These are phyloP conservation scores for Venustaconcha ellipsiformis DNA, from an alignment of 1,140 invertebrate species.

Conservation along the genomic window DNA sequence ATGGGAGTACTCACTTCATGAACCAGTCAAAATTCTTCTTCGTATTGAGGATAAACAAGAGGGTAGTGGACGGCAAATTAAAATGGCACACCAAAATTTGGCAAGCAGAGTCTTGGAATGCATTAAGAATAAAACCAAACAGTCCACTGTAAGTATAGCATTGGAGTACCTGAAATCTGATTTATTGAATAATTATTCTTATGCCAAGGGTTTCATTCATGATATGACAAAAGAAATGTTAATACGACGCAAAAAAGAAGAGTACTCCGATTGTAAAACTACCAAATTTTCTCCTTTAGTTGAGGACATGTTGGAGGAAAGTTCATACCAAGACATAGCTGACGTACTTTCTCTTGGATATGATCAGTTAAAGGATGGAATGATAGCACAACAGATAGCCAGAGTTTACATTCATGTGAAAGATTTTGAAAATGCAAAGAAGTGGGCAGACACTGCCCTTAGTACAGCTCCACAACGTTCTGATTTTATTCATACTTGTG, in stretches of 20 bases:
- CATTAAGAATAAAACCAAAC: conserved; percentile 4
- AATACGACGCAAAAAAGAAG: conserved; percentile 13
- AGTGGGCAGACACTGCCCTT: too few species aligned
- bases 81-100: conserved; percentile 20
- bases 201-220: conserved; percentile 4
- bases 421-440: too few species aligned
- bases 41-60: conserved; percentile 22
- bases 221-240: conserved; percentile 26
- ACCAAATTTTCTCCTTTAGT: conserved; percentile 20
- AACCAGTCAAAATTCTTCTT: conserved; percentile 7
- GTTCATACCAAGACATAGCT: too few species aligned
- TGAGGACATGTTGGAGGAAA: conserved; percentile 6
- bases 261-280: conserved; percentile 13
- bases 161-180: conserved; percentile 4
- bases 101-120: conserved; percentile 7
- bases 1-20: conserved; percentile 4
- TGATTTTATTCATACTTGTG: too few species aligned
- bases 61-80: conserved; percentile 16
- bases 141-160: conserved; percentile 1
- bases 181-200: conserved; percentile 2
- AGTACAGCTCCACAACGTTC: too few species aligned
- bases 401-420: too few species aligned
- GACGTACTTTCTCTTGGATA: too few species aligned
- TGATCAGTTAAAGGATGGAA: too few species aligned
- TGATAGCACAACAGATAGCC: too few species aligned